Evolutionary conservation across 2,888 invertebrate genomes (phyloP), one percentile per base, ranked within the genome.

Genomic region (Epsilonema sp.): DNA sequence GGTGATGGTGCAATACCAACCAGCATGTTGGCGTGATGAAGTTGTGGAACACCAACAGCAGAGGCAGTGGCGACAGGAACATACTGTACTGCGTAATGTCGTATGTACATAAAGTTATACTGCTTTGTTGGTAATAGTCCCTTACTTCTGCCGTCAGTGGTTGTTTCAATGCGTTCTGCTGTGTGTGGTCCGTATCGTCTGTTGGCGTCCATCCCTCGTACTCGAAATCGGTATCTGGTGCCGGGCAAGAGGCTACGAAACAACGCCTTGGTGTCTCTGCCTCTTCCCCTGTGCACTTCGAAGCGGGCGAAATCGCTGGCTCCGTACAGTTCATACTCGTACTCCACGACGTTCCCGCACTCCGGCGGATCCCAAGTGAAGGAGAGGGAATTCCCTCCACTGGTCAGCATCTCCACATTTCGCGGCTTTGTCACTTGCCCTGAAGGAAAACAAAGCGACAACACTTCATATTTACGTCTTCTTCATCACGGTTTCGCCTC

Each of bases 321-420:
- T 20, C 48, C 48, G 31, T 11, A 31, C 16, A 31, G 8, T 31
- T 31, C 31, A 16, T 11, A 11, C 16, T 31, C 8, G 16, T 31
- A 31, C 16, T 31, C 31, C 16, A 11, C 31, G 16, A 31, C 31
- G 16, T 31, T 16, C 16, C 31, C 63, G 49, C 63, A 63, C 45
- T 64, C 61, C 5, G 63, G 63, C 25, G 55, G 54, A 36, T 60
- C 59, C 63, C 63, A 63, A 24, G 54, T 53, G 48, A 64, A 52
- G 11, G 58, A 59, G 26, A 64, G 49, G 23, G 61, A 58, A 51
- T 52, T 59, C 45, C 58, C 56, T 24, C 57, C 56, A 2, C 50
- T 49, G 42, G 60, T 55, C 36, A 54, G 58, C 22, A 61, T 53
- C 46, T 55, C 49, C 13, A 61, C 53, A 41, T 61, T 55, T 1